Conservation (phyloP, 2,113 vertebrate genomes). For the Laterallus jamaicensis region DNA sequence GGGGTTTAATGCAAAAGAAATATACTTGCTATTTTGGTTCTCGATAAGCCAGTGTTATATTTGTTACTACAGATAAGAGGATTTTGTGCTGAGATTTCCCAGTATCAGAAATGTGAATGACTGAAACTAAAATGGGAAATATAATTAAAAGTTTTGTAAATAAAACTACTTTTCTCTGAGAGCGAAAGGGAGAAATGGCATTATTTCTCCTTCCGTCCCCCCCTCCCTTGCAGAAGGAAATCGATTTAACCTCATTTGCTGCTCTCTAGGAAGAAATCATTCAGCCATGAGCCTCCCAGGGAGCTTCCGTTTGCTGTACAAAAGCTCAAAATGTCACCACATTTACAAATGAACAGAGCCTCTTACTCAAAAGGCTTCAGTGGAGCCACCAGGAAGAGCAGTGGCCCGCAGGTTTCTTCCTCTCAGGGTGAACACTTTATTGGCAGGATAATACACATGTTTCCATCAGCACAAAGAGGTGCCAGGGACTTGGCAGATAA, state of each 20-base stretch:
- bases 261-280: conserved; percentile 72
- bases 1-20: not conserved
- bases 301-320: conserved; percentile 57
- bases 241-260: conserved; percentile 71
- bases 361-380: conserved; percentile 54
- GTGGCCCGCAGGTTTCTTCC: not conserved
- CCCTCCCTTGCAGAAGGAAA: conserved; percentile 14
- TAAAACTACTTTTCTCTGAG: not conserved
- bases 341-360: conserved; percentile 72
- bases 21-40: not conserved
- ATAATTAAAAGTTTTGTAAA: not conserved
- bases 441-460: conserved; percentile 12
- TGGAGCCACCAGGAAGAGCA: not conserved
- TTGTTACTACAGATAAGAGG: not conserved
- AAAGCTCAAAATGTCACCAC: conserved; percentile 75
- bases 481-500: not conserved
- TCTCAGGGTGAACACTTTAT: not conserved
- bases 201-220: not conserved
- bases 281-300: conserved; percentile 64
- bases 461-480: not conserved
- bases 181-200: not conserved
- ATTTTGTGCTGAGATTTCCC: not conserved
- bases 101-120: not conserved
- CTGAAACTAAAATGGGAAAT: not conserved
- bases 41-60: not conserved